Conservation (phyloP, 2,888 invertebrate genomes). For the Cataglyphis rosenhaueri region DNA sequence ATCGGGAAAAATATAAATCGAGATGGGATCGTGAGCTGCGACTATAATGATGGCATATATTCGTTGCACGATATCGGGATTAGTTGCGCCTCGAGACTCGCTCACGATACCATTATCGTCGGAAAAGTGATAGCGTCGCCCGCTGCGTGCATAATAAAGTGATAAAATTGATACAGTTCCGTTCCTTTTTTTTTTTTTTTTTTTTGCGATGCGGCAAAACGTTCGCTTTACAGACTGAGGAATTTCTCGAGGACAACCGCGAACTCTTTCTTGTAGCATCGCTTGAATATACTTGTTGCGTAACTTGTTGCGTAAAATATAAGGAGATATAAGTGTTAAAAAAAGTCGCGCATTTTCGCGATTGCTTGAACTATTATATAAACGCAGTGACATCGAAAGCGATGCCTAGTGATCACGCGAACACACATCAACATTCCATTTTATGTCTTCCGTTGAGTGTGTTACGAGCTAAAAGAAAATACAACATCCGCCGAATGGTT, state of each 20-base stretch:
- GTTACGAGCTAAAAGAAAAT: constrained; percentile 47
- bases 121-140: not conserved
- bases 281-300: not conserved
- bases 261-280: not conserved
- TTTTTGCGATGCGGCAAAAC: not conserved
- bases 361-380: constrained; percentile 44
- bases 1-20: constrained; percentile 20
- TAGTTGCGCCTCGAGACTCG: not conserved
- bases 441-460: constrained; percentile 49
- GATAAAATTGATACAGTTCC: constrained; percentile 18
- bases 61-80: constrained; percentile 5
- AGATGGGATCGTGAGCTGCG: constrained; percentile 1
- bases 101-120: not conserved
- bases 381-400: constrained; percentile 63
- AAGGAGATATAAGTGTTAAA: not conserved
- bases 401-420: constrained; percentile 69
- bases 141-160: not conserved
- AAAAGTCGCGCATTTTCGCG: not conserved
- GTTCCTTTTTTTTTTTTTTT: not conserved
- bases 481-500: constrained; percentile 58
- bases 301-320: not conserved
- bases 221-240: not conserved
- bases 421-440: constrained; percentile 36
- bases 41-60: constrained; percentile 5
- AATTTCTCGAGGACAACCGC: not conserved